Evolutionary conservation across 2,113 vertebrate genomes (phyloP).

Genomic region (Phoxinus phoxinus): DNA sequence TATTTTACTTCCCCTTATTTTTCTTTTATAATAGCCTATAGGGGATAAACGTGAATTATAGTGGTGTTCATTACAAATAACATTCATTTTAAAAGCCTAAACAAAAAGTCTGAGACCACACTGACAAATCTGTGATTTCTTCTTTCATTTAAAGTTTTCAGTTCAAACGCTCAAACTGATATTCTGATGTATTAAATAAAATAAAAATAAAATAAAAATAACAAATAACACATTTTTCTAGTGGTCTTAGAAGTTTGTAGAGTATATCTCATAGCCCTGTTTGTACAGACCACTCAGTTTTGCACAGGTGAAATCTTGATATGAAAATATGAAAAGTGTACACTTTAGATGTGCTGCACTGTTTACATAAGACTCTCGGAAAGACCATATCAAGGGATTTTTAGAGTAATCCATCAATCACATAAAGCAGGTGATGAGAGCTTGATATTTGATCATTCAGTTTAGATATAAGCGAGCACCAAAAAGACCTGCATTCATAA

Average conservation of each 20-base stretch:
- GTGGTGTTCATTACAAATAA: too few species aligned
- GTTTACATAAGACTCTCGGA: slow-evolving; percentile 11
- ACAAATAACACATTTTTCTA: background rate
- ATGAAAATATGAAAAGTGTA: background rate
- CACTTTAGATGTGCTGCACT: background rate
- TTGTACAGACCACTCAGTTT: background rate
- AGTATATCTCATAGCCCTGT: background rate
- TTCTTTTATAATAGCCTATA: too few species aligned
- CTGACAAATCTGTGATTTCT: too few species aligned
- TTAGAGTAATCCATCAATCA: slow-evolving; percentile 43
- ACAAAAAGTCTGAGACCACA: too few species aligned
- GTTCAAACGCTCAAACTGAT: background rate
- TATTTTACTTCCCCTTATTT: too few species aligned
- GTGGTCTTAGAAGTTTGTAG: background rate
- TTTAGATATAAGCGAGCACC: slow-evolving; percentile 1
- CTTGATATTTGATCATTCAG: slow-evolving; percentile 28
- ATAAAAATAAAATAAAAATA: too few species aligned
- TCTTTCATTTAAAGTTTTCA: too few species aligned
- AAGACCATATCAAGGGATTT: slow-evolving; percentile 29
- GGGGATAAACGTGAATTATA: too few species aligned
- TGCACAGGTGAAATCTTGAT: background rate
- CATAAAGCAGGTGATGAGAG: slow-evolving; percentile 38
- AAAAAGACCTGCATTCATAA: slow-evolving; percentile 33
- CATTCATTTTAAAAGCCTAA: too few species aligned
- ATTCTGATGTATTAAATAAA: background rate